A percentile compares a stretch with the other conserved stretches of the same genome.
phyloP scores from a whole-genome alignment of 2,888 invertebrate genomes.

The Xestobium rufovillosum region DNA sequence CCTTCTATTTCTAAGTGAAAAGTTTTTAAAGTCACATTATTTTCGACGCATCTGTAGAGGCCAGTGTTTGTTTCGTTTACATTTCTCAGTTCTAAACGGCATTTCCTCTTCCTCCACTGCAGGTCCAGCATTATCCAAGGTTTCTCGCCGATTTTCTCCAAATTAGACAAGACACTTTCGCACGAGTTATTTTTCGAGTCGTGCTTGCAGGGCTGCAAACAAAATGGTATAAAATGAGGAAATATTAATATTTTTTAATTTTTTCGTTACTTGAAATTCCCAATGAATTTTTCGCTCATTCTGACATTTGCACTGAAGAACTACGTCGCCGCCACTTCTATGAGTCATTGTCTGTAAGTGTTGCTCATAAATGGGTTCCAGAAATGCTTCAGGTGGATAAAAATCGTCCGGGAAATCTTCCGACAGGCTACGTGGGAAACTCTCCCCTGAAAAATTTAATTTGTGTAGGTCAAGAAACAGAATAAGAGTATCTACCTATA shows the following conservation, averaged over 20 bases:
- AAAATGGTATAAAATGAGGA: too few species aligned
- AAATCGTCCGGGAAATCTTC: too few species aligned
- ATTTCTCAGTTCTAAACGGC: slow-evolving; percentile 28
- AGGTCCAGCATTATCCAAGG: slow-evolving; percentile 18
- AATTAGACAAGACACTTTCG: slow-evolving; percentile 19
- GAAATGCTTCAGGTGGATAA: too few species aligned
- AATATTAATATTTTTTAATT: background rate
- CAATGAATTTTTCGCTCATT: slow-evolving; percentile 25
- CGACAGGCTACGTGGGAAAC: too few species aligned
- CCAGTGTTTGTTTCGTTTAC: slow-evolving; percentile 30
- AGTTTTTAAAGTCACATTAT: slow-evolving; percentile 27
- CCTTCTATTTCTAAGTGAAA: slow-evolving; percentile 33
- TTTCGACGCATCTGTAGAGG: slow-evolving; percentile 33
- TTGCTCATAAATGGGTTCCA: too few species aligned
- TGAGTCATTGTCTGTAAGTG: too few species aligned
- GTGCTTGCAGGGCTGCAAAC: slow-evolving; percentile 28
- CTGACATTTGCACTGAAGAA: slow-evolving; percentile 30
- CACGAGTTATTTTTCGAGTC: slow-evolving; percentile 28
- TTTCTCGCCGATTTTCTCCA: slow-evolving; percentile 11
- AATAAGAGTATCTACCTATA: too few species aligned
- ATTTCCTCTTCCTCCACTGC: slow-evolving; percentile 23
- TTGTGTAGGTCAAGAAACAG: too few species aligned
- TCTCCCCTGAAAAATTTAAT: too few species aligned
- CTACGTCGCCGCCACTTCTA: background rate
- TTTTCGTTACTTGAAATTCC: slow-evolving; percentile 32